Conservation (phyloP, 2,888 invertebrate genomes). For the Lithodes maja region DNA sequence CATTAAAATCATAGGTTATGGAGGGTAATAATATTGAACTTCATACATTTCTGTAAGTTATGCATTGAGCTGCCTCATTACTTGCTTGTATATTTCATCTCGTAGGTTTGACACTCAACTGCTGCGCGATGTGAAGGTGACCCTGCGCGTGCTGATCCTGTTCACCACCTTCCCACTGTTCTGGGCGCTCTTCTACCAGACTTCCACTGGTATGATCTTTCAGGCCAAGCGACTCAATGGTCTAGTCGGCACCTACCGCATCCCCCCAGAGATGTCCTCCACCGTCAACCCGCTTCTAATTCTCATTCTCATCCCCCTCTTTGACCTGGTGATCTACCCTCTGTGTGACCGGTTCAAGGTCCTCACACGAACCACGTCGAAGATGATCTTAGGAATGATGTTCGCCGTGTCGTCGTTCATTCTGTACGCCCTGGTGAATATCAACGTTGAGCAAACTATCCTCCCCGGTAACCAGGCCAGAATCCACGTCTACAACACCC, state of each 20-base stretch:
- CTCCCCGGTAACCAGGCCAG: slow-evolving; percentile 24
- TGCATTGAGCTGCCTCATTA: no score
- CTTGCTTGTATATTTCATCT: no score
- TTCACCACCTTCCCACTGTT: slow-evolving; percentile 77
- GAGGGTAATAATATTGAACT: no score
- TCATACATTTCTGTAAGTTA: no score
- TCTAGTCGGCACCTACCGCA: slow-evolving; percentile 45
- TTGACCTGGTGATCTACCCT: slow-evolving; percentile 74
- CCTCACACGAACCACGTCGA: slow-evolving; percentile 75
- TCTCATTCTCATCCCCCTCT: slow-evolving; percentile 74
- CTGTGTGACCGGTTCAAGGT: slow-evolving; percentile 73
- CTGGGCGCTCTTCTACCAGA: slow-evolving; percentile 79
- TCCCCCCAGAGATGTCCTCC: slow-evolving; percentile 77
- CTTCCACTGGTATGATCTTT: slow-evolving; percentile 67
- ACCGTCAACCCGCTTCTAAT: slow-evolving; percentile 74
- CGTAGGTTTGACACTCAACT: slow-evolving; percentile 75
- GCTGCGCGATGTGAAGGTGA: slow-evolving; percentile 75
- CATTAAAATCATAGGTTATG: no score
- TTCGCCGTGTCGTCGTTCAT: slow-evolving; percentile 76
- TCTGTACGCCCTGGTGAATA: slow-evolving; percentile 76
- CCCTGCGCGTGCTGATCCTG: slow-evolving; percentile 74
- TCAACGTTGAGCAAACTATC: slow-evolving; percentile 72
- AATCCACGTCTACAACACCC: slow-evolving; percentile 55
- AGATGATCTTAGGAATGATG: slow-evolving; percentile 77
- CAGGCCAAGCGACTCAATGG: slow-evolving; percentile 64